Base-by-base conservation (phyloP, 2,888 invertebrate genomes). In the Incurvaria masculella region DNA sequence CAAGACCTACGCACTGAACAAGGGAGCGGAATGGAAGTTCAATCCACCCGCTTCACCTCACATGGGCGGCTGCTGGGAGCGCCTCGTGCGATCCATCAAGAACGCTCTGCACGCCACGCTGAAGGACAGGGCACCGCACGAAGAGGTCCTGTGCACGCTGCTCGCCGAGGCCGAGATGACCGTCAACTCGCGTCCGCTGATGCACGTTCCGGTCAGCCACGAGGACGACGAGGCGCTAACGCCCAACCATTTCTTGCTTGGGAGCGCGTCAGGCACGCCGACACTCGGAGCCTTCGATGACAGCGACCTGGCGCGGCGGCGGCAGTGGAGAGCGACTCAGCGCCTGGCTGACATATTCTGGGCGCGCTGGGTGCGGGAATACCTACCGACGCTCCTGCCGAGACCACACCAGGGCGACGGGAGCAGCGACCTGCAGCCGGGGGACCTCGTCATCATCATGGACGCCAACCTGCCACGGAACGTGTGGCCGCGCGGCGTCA, bases 161-260 rank as follows among this genome's bases (percentile, higher is more conserved):
- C 14, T 56, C 4, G 26, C 49, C 1, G 53, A 57, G 47, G 51
- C 46, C 0, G 54, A 54, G 41, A 49, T 55, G 39, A 40, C 48
- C 1, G 54, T 56, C 1, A 58, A 58, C 41, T 5, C 20, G 3
- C 41, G 41, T 14, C 33, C 33, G 14, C 23, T 56, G 16, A 52
- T 50, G 11, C 51, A 53, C 43, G 53, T 55, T 2, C 52, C 55
- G 2, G n/a, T 39, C 4, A 10, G 21, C 3, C 44, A 20, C 16
- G 21, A n/a, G 1, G 56, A 59, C 11, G 49, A 54, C n/a, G 59
- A 59, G 44, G 51, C 54, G 1, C 47, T 59, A n/a, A 60, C 60
- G 0, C 58, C 58, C 1, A 60, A 61, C 39, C 58, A 60, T 46
- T 55, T 59, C 19, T 42, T 60, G 40, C 44, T 56, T 18, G 53